Evolutionary conservation across 2,888 invertebrate genomes (phyloP).

Genomic region (Laothoe populi): DNA sequence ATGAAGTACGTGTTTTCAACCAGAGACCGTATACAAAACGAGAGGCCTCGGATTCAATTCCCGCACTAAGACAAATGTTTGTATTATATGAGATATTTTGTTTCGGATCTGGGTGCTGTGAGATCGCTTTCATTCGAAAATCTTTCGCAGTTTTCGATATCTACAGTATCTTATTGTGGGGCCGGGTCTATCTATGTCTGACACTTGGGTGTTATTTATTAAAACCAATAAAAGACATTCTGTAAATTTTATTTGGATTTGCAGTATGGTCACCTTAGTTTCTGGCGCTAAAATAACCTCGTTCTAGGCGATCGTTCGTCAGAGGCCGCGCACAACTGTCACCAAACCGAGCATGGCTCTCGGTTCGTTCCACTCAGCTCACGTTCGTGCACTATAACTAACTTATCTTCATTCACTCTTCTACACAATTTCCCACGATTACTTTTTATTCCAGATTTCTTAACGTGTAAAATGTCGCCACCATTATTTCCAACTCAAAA

Average conservation of each 20-base stretch:
- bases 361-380: slow-evolving; percentile 72
- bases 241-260: background rate
- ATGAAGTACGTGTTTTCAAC: too few species aligned
- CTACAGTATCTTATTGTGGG: too few species aligned
- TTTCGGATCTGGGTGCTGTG: too few species aligned
- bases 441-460: slow-evolving; percentile 23
- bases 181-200: too few species aligned
- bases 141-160: too few species aligned
- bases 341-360: slow-evolving; percentile 68
- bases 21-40: too few species aligned
- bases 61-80: too few species aligned
- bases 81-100: too few species aligned
- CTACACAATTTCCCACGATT: slow-evolving; percentile 53
- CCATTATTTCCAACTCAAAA: background rate
- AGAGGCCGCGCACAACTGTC: slow-evolving; percentile 58
- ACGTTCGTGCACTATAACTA: slow-evolving; percentile 50
- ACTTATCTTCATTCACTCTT: slow-evolving; percentile 42
- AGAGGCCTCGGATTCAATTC: too few species aligned
- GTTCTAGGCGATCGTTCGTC: slow-evolving; percentile 63
- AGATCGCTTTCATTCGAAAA: too few species aligned
- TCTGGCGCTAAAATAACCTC: slow-evolving; percentile 60
- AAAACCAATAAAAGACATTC: too few species aligned
- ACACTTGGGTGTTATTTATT: too few species aligned
- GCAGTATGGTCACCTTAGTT: slow-evolving; percentile 49
- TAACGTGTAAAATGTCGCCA: slow-evolving; percentile 2